Evolutionary conservation across 2,888 invertebrate genomes (phyloP), one percentile per base, ranked within the genome.

Genomic region (Eurytoma adleriae): DNA sequence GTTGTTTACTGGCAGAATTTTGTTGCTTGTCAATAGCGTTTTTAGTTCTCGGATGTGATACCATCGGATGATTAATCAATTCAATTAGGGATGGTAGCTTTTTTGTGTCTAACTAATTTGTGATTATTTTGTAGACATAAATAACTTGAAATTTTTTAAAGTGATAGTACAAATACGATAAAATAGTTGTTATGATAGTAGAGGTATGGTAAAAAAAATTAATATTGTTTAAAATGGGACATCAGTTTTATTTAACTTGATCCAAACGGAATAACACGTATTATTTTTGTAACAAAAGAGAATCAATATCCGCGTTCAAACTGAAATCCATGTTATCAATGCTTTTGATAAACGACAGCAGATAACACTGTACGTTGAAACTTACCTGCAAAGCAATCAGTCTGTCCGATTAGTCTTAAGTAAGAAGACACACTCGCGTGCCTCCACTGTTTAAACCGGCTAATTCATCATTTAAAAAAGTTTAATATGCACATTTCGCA

Each of bases 241-340:
- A 30, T 62, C 62, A 30, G 10, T 30, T 70, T 52, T 40, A 7
- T 40, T 40, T 7, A 40, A 40, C 5, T 40, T 7, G 4, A 7
- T 40, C 40, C 4, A 3, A 40, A 40, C 40, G 2, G 40, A 40
- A 57, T 12, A 16, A 48, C 48, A 10, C 30, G 48, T 57, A 70
- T 27, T 71, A 71, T 71, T 71, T 56, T 50, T 52, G 61, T 40
- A 78, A 67, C 66, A 71, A 77, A 70, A 71, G 59, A 56, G 24
- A 4, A 48, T 24, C 24, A 24, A 24, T 70, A 70, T 20, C 13
- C 18, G 57, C 40, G 40, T 59, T 78, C 20, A 10, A 67, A 78
- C 27, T 54, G 13, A n/a, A 69, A 67, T 72, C 20, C 54, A 18
- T 40, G 72, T 72, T 78, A 78, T 78, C 78, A 30, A 24, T 64